Conservation (phyloP, 2,113 vertebrate species). For the Lepus europaeus region DNA sequence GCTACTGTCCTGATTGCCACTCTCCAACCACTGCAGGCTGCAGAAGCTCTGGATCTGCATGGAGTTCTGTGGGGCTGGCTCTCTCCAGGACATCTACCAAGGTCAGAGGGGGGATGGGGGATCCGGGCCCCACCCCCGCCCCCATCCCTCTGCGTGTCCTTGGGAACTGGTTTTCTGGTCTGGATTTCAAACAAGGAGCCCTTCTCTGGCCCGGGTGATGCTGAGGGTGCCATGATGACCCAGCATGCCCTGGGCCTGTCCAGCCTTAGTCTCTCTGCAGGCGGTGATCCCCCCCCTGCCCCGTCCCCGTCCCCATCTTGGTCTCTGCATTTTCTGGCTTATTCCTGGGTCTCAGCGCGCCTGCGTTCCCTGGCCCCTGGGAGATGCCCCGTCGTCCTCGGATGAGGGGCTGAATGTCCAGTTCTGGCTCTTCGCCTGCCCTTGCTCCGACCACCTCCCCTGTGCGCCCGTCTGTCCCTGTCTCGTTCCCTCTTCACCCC, state of each 20-base stretch:
- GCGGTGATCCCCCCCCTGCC: background rate
- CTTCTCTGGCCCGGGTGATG: background rate
- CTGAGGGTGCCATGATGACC: background rate
- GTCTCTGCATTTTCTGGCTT: background rate
- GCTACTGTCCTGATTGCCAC: no score
- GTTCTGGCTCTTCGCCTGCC: background rate
- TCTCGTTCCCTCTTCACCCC: background rate
- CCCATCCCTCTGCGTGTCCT: background rate
- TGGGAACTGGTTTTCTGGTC: background rate
- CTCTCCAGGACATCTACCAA: conserved; percentile 95
- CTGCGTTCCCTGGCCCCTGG: background rate
- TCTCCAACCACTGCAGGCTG: conserved; percentile 81
- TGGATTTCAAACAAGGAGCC: background rate
- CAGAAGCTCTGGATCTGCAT: conserved; percentile 96
- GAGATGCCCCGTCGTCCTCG: background rate
- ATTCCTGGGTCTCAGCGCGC: background rate
- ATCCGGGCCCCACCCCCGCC: rapidly evolving
- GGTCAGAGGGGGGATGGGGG: conserved; percentile 83
- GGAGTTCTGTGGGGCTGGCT: conserved; percentile 96
- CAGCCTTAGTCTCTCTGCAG: background rate
- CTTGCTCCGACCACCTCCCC: background rate
- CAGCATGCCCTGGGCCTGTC: background rate
- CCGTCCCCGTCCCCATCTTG: background rate
- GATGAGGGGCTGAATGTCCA: conserved; percentile 23
- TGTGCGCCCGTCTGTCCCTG: background rate